Evolutionary conservation across 2,797 vertebrate genomes (phyloP), one percentile per base, ranked within the genome.

Genomic region (Rhabdomys pumilio): DNA sequence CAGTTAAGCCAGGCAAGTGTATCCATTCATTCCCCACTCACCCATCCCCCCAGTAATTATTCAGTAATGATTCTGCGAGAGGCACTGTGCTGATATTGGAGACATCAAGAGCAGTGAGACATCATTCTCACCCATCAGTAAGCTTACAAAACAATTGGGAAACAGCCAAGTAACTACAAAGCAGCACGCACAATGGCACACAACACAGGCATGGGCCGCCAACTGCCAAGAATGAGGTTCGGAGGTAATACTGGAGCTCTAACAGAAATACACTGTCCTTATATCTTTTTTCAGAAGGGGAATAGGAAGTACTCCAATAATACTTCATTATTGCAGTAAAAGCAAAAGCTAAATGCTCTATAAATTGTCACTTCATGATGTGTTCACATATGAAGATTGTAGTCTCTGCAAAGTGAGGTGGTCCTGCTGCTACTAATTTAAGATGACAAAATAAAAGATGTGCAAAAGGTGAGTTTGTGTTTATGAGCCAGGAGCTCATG

Each of bases 31-130:
- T 79, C 73, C 63, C 50, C 53, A 57, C 67, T 50, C 63, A 34
- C 22, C 14, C 67, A 14, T 22, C 34, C 31, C 44, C 34, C 69
- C 69, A 91, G 63, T 4, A 61, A 80, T 31, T 93, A 53, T 93
- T 96, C 9, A 93, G n/a, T 95, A 55, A 96, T 47, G 53, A 47
- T 26, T 92, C 88, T 94, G 7, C 81, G 22, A 50, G 94, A 96
- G 93, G 67, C 86, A 93, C 15, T 97, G 38, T 92, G 65, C 61
- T 90, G 11, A 83, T 50, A 86, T 82, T 47, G 55, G 73, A 96
- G 90, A 90, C n/a, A 80, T 81, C 61, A 41, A 89, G 47, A 91
- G 83, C 31, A 96, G 59, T 84, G 86, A 94, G 85, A 89, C 59
- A 80, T 44, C 61, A 92, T 86, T 92, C 50, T n/a, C 34, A 90